phyloP scores from a whole-genome alignment of 2,888 invertebrate genomes.

The Alsophila aescularia region DNA sequence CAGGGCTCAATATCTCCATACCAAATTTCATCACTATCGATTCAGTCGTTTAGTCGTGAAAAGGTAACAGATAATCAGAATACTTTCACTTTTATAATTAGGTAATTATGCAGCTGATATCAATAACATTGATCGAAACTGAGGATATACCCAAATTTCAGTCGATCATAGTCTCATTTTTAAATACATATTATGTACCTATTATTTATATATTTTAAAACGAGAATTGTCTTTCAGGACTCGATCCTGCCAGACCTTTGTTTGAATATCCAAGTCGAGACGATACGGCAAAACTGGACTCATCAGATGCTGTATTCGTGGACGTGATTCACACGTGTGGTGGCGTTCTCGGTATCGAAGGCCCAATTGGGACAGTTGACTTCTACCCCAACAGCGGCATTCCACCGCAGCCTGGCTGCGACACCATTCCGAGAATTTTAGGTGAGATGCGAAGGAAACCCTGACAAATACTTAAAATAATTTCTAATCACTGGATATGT shows the following conservation, averaged over 20 bases:
- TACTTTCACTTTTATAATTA: no score
- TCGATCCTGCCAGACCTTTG: slow-evolving; percentile 88
- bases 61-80: no score
- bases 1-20: no score
- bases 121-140: no score
- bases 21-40: no score
- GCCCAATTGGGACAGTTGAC: slow-evolving; percentile 86
- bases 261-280: slow-evolving; percentile 83
- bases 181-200: no score
- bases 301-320: slow-evolving; percentile 86
- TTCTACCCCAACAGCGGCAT: slow-evolving; percentile 89
- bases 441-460: slow-evolving; percentile 38
- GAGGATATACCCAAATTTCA: no score
- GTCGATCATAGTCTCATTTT: no score
- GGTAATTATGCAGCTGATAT: no score
- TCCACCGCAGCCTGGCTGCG: slow-evolving; percentile 87
- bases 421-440: slow-evolving; percentile 63
- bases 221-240: slow-evolving; percentile 81
- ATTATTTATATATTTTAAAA: background rate
- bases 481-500: no score
- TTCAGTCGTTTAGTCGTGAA: no score
- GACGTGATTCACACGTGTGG: slow-evolving; percentile 88
- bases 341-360: slow-evolving; percentile 86
- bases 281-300: slow-evolving; percentile 83
- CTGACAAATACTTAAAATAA: background rate